Percentiles rank a stretch among this genome's conserved stretches.
phyloP scores from a whole-genome alignment of 2,888 invertebrate species.

The Acrocyrtus sp. region DNA sequence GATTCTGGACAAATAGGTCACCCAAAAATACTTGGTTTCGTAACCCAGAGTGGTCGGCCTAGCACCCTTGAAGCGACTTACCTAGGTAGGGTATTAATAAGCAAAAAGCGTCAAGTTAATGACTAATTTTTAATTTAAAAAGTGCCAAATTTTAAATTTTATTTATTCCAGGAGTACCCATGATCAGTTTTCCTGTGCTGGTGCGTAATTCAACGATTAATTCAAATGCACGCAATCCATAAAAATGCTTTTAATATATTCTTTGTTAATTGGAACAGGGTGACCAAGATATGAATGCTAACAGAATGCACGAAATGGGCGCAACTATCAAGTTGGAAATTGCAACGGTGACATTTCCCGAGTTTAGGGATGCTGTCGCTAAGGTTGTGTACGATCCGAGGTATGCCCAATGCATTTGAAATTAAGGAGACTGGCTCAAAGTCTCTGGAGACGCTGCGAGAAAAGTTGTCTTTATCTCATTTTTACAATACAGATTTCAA shows the following conservation, averaged over 20 bases:
- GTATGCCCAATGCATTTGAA: too few species aligned
- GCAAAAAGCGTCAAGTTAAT: too few species aligned
- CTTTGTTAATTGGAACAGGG: not conserved
- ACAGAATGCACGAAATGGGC: slow-evolving; percentile 27
- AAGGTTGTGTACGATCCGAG: slow-evolving; percentile 5
- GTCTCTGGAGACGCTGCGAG: too few species aligned
- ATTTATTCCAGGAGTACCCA: too few species aligned
- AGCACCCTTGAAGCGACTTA: slow-evolving; percentile 54
- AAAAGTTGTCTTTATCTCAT: too few species aligned
- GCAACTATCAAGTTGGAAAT: slow-evolving; percentile 37
- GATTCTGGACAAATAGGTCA: not conserved
- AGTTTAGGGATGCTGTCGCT: slow-evolving; percentile 3
- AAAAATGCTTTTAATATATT: not conserved
- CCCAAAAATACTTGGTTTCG: slow-evolving; percentile 37
- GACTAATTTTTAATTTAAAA: too few species aligned
- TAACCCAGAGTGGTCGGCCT: slow-evolving; percentile 29
- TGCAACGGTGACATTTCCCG: not conserved
- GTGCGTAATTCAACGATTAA: too few species aligned
- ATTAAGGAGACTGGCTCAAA: too few species aligned
- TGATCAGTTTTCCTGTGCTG: slow-evolving; percentile 46
- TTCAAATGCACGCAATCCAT: not conserved
- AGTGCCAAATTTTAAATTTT: too few species aligned
- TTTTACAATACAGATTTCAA: too few species aligned
- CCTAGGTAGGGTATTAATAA: too few species aligned
- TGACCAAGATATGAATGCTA: slow-evolving; percentile 50